These are phyloP conservation scores for Margaritifera margaritifera DNA, from an alignment of 2,888 invertebrate species.

Conservation along the genomic window DNA sequence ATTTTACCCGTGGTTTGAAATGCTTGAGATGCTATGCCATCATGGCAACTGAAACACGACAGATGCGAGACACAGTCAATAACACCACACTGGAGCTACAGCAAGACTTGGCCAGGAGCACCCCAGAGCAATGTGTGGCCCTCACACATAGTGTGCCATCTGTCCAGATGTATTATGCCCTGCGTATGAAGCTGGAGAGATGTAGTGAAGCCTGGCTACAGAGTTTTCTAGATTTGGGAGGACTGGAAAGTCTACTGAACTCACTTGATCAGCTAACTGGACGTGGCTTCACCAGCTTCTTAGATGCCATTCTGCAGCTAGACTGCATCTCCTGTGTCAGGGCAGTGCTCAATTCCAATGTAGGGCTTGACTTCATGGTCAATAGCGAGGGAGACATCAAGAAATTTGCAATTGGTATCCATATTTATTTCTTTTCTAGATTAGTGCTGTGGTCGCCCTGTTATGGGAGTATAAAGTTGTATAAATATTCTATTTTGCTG, in stretches of 20 bases:
- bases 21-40: too few species aligned
- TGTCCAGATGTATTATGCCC: constrained; percentile 62
- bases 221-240: constrained; percentile 73
- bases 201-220: constrained; percentile 71
- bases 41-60: background rate
- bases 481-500: too few species aligned
- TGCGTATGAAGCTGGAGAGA: constrained; percentile 56
- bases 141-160: constrained; percentile 60
- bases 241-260: constrained; percentile 73
- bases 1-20: too few species aligned
- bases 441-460: too few species aligned
- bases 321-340: constrained; percentile 74
- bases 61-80: constrained; percentile 15
- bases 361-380: constrained; percentile 73
- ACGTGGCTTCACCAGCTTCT: constrained; percentile 64
- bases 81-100: constrained; percentile 49
- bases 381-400: constrained; percentile 67
- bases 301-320: constrained; percentile 73
- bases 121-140: constrained; percentile 57
- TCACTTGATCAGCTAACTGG: constrained; percentile 70
- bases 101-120: constrained; percentile 46
- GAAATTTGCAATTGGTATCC: constrained; percentile 72
- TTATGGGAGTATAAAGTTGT: too few species aligned
- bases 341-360: constrained; percentile 72
- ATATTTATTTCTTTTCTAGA: background rate